Evolutionary conservation across 1,140 invertebrate genomes (phyloP).

Genomic region (Maconellicoccus hirsutus): DNA sequence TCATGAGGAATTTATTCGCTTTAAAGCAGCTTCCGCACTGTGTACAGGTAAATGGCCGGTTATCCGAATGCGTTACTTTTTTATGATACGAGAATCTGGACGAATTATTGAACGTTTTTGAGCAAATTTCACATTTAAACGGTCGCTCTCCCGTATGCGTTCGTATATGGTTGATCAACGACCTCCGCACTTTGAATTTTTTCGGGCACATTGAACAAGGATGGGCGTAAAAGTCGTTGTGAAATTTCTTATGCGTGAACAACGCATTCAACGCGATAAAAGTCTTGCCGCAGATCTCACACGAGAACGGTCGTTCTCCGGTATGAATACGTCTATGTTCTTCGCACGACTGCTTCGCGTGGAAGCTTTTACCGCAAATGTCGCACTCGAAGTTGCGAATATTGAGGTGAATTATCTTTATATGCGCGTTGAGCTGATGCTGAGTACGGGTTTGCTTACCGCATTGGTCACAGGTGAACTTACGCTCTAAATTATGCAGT

Average conservation of each 20-base stretch:
- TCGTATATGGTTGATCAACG: constrained; percentile 46
- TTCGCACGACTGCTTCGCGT: constrained; percentile 40
- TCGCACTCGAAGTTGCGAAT: constrained; percentile 38
- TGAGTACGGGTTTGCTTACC: constrained; percentile 57
- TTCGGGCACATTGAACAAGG: constrained; percentile 45
- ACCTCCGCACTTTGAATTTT: constrained; percentile 39
- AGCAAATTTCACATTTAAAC: constrained; percentile 40
- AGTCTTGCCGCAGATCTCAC: constrained; percentile 41
- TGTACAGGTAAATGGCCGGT: constrained; percentile 25
- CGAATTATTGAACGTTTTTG: constrained; percentile 26
- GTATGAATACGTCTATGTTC: constrained; percentile 42
- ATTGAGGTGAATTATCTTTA: constrained; percentile 40
- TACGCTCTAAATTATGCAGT: constrained; percentile 45
- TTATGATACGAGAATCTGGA: constrained; percentile 25
- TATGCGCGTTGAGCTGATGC: constrained; percentile 46
- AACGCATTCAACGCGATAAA: constrained; percentile 44
- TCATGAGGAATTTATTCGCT: background rate
- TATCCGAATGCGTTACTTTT: constrained; percentile 25
- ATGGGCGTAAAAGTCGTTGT: constrained; percentile 47
- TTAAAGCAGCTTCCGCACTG: constrained; percentile 22
- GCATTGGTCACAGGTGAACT: constrained; percentile 58
- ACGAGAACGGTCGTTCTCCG: constrained; percentile 47
- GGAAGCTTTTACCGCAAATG: constrained; percentile 44
- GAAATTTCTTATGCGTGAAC: constrained; percentile 34
- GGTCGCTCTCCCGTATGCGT: constrained; percentile 57